These are phyloP conservation scores for Zhengitettix transpicula DNA, from an alignment of 2,888 invertebrate genomes.

Conservation along the genomic window DNA sequence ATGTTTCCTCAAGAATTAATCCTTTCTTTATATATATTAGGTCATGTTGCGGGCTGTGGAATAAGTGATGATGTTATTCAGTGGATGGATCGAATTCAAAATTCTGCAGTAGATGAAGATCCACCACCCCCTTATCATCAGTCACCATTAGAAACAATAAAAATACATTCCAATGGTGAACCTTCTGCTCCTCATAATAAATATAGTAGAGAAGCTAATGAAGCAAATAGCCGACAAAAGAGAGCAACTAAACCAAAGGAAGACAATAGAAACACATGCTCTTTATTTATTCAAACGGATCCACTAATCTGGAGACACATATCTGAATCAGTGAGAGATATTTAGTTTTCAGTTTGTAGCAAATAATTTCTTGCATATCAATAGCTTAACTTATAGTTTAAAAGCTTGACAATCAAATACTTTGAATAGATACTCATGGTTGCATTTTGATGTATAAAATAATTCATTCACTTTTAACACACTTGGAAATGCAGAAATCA, in stretches of 20 bases:
- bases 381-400: too few relatives aligned
- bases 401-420: too few relatives aligned
- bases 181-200: constrained; percentile 32
- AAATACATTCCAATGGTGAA: neutral
- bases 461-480: neutral
- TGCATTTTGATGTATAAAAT: too few relatives aligned
- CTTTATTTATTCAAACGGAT: constrained; percentile 94
- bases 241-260: constrained; percentile 43
- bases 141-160: neutral
- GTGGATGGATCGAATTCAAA: constrained; percentile 84
- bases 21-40: constrained; percentile 29
- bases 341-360: neutral
- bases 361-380: too few relatives aligned
- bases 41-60: constrained; percentile 74
- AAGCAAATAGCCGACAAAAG: constrained; percentile 27
- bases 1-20: constrained; percentile 21
- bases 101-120: constrained; percentile 26
- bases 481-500: neutral
- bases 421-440: too few relatives aligned
- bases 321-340: constrained; percentile 52
- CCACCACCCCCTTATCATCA: constrained; percentile 4
- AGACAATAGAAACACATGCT: constrained; percentile 70
- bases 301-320: constrained; percentile 95
- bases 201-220: constrained; percentile 63
- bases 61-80: constrained; percentile 71